A percentile compares a stretch with the other conserved stretches of the same genome.
phyloP scores from a whole-genome alignment of 1,140 invertebrate species.

The Heterodera schachtii region DNA sequence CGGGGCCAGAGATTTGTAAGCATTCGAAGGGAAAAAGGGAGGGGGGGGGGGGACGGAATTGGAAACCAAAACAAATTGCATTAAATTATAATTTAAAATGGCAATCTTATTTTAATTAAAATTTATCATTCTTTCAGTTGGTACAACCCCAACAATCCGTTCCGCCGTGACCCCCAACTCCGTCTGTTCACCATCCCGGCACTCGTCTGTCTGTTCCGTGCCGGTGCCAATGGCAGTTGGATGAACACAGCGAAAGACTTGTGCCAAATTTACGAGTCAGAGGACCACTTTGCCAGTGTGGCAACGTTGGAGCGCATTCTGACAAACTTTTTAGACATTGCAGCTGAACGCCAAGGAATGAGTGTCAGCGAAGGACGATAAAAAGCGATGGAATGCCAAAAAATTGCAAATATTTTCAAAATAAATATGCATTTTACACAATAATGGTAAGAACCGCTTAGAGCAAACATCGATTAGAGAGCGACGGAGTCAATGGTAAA shows the following conservation, averaged over 20 bases:
- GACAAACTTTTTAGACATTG: constrained; percentile 18
- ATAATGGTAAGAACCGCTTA: no score
- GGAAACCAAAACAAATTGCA: no score
- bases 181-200: constrained; percentile 24
- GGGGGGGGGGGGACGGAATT: no score
- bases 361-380: background rate
- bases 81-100: no score
- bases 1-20: constrained; percentile 25
- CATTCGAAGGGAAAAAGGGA: background rate
- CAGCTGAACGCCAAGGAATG: background rate
- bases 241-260: constrained; percentile 11
- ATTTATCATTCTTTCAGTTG: background rate
- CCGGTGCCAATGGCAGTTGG: constrained; percentile 21
- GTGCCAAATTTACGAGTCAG: constrained; percentile 26
- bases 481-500: no score
- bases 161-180: constrained; percentile 24
- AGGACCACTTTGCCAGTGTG: constrained; percentile 27
- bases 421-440: no score
- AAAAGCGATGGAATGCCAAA: background rate
- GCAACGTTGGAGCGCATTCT: constrained; percentile 8
- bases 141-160: constrained; percentile 33
- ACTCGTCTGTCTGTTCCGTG: constrained; percentile 18
- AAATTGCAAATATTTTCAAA: no score
- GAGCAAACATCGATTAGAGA: no score
- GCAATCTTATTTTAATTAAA: background rate